Conservation (phyloP, 1,140 invertebrate genomes). For the Phortica variegata region DNA sequence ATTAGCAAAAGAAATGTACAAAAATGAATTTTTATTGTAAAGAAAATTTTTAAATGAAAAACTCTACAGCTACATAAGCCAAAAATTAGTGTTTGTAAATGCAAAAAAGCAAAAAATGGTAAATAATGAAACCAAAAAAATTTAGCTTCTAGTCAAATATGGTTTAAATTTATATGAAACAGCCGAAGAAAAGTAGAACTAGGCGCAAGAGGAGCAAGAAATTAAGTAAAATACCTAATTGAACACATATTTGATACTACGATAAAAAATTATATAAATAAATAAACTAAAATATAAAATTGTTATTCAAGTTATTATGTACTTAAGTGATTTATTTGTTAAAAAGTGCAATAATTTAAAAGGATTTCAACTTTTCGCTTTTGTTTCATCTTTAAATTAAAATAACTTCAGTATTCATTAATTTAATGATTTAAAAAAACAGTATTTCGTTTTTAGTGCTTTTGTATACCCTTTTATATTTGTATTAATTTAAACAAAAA, state of each 20-base stretch:
- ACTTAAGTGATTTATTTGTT: constrained; percentile 40
- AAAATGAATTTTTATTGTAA: constrained; percentile 19
- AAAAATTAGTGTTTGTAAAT: constrained; percentile 31
- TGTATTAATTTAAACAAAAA: no score
- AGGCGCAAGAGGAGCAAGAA: no score
- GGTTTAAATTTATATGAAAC: constrained; percentile 25
- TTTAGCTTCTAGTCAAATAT: constrained; percentile 50
- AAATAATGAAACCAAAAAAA: constrained; percentile 35
- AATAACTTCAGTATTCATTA: no score
- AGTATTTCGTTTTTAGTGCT: neutral
- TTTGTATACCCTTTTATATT: neutral
- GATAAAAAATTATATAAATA: constrained; percentile 26
- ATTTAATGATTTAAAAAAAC: constrained; percentile 1
- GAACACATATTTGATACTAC: constrained; percentile 46
- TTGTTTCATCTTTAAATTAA: constrained; percentile 27
- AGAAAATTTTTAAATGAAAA: constrained; percentile 34
- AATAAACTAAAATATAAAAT: constrained; percentile 35
- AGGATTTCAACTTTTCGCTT: constrained; percentile 14
- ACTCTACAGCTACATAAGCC: constrained; percentile 52
- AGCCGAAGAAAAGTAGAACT: no score
- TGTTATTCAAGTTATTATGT: constrained; percentile 45
- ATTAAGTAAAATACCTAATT: constrained; percentile 24
- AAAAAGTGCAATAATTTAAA: constrained; percentile 48
- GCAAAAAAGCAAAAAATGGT: constrained; percentile 9
- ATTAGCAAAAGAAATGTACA: constrained; percentile 19